Conservation (phyloP, 2,113 vertebrate species). For the Neogale vison region DNA sequence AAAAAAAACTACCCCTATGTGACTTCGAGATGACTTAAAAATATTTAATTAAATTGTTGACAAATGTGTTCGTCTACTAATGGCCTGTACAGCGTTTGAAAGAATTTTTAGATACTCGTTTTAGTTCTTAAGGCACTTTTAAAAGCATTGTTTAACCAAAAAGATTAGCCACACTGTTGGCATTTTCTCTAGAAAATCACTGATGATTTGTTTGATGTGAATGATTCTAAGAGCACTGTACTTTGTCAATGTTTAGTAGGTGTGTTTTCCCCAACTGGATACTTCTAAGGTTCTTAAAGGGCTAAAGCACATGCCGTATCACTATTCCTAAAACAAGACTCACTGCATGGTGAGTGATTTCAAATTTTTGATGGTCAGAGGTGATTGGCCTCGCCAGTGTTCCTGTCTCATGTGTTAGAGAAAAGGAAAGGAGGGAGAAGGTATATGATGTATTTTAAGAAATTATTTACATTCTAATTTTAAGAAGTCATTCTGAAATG, state of each 20-base stretch:
- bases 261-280: slow-evolving; percentile 16
- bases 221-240: slow-evolving; percentile 48
- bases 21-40: slow-evolving; percentile 83
- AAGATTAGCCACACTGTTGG: slow-evolving; percentile 73
- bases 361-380: slow-evolving; percentile 12
- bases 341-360: not conserved
- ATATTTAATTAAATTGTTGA: slow-evolving; percentile 86
- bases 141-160: slow-evolving; percentile 76
- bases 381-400: not conserved
- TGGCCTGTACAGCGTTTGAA: slow-evolving; percentile 79
- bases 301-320: not conserved
- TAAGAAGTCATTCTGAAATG: not conserved
- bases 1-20: slow-evolving; percentile 81
- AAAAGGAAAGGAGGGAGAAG: not conserved
- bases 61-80: slow-evolving; percentile 82
- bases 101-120: slow-evolving; percentile 78
- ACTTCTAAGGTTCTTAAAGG: slow-evolving; percentile 48
- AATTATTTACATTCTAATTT: slow-evolving; percentile 40
- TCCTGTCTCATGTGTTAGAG: not conserved
- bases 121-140: slow-evolving; percentile 72
- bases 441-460: not conserved
- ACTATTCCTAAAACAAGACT: not conserved
- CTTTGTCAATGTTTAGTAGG: not conserved
- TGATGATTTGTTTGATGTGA: slow-evolving; percentile 68
- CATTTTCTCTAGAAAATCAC: slow-evolving; percentile 74